phyloP scores from a whole-genome alignment of 2,888 invertebrate genomes.

The Ornithoptera alexandrae region DNA sequence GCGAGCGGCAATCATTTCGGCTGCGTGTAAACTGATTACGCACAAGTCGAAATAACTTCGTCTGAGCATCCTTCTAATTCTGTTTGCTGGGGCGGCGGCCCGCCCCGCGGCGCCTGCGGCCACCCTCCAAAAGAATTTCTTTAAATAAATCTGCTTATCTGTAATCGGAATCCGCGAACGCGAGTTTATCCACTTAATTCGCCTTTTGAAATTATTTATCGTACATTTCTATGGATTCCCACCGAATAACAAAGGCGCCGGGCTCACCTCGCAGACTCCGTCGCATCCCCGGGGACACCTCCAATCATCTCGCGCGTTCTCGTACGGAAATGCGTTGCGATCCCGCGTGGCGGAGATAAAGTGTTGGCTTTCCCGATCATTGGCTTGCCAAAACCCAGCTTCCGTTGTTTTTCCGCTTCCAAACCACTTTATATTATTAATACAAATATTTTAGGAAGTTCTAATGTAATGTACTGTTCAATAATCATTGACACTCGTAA shows the following conservation, averaged over 20 bases:
- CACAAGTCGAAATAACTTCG: conserved; percentile 24
- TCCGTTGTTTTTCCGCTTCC: too few species aligned
- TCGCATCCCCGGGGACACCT: background rate
- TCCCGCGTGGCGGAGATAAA: background rate
- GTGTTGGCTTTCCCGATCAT: background rate
- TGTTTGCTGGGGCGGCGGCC: conserved; percentile 17
- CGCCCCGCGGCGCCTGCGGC: conserved; percentile 4
- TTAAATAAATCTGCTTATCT: conserved; percentile 19
- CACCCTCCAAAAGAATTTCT: conserved; percentile 15
- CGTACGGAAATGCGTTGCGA: background rate
- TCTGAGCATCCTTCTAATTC: conserved; percentile 24
- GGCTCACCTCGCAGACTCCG: background rate
- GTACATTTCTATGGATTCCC: background rate
- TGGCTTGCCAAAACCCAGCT: too few species aligned
- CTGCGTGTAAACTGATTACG: conserved; percentile 28
- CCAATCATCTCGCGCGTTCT: background rate
- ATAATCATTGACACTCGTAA: too few species aligned
- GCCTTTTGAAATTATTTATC: background rate
- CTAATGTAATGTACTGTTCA: too few species aligned
- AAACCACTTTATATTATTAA: too few species aligned
- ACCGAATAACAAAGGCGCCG: background rate
- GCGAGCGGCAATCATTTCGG: conserved; percentile 19
- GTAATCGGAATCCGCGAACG: background rate
- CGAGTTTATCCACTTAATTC: background rate
- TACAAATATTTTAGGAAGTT: too few species aligned